Conservation (phyloP, 2,113 vertebrate genomes). For the Capreolus pygargus region DNA sequence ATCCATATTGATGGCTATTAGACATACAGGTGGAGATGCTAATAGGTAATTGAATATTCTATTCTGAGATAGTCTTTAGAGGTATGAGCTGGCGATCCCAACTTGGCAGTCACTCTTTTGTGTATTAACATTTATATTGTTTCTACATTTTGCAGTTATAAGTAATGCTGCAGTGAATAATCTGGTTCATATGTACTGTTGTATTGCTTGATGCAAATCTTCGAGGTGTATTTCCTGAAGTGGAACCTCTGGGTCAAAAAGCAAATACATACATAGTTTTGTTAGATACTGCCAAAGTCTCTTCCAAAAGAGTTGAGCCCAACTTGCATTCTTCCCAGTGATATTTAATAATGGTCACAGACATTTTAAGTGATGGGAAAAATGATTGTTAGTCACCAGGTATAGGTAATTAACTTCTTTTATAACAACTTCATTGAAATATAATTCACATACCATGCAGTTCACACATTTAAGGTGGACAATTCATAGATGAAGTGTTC, state of each 20-base stretch:
- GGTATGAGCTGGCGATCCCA: not conserved
- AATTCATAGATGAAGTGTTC: not conserved
- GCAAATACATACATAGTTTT: not conserved
- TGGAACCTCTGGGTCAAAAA: not conserved
- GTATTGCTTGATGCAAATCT: not conserved
- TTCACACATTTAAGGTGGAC: not conserved
- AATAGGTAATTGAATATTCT: not conserved
- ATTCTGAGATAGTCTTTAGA: not conserved
- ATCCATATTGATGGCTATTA: not conserved
- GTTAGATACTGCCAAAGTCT: not conserved
- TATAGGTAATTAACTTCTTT: not conserved
- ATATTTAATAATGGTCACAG: not conserved
- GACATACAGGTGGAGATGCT: not conserved
- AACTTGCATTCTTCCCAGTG: not conserved
- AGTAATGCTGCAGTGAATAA: not conserved
- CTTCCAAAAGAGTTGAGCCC: not conserved
- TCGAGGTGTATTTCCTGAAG: not conserved
- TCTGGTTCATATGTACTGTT: not conserved
- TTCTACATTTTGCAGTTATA: not conserved
- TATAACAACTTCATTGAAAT: not conserved
- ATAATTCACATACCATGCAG: not conserved
- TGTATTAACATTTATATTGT: not conserved
- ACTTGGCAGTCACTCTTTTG: not conserved
- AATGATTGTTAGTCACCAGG: not conserved
- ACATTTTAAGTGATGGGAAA: not conserved